These are phyloP conservation scores for Cherax quadricarinatus DNA, from an alignment of 1,140 invertebrate genomes.

Conservation along the genomic window DNA sequence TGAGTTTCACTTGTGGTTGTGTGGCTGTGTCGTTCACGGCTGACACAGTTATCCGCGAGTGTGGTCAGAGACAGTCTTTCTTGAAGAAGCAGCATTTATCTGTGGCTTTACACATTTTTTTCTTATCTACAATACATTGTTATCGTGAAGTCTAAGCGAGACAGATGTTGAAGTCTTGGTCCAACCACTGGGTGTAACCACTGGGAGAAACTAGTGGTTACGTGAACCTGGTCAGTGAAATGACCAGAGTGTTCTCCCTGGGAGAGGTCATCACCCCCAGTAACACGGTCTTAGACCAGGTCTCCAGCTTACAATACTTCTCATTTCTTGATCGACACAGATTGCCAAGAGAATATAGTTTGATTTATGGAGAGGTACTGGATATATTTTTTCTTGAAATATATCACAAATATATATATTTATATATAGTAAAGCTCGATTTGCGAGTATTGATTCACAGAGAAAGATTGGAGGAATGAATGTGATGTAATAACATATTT, in stretches of 20 bases:
- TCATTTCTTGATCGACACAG: background rate
- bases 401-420: conserved; percentile 37
- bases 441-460: conserved; percentile 36
- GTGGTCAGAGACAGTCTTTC: too few species aligned
- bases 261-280: too few species aligned
- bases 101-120: too few species aligned
- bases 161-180: too few species aligned
- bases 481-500: background rate
- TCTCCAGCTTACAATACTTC: background rate
- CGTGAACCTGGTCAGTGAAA: too few species aligned
- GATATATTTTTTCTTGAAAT: conserved; percentile 3
- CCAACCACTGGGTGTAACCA: too few species aligned
- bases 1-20: background rate
- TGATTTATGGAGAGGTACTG: background rate
- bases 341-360: background rate
- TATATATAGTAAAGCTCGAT: conserved; percentile 30
- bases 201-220: too few species aligned
- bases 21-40: background rate
- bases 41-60: background rate
- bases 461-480: conserved; percentile 16
- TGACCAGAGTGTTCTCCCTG: too few species aligned
- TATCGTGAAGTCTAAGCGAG: too few species aligned
- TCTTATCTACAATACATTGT: too few species aligned
- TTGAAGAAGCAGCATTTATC: too few species aligned
- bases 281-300: too few species aligned